Evolutionary conservation across 1,140 invertebrate species (phyloP).

Genomic region (Drosophila varians): DNA sequence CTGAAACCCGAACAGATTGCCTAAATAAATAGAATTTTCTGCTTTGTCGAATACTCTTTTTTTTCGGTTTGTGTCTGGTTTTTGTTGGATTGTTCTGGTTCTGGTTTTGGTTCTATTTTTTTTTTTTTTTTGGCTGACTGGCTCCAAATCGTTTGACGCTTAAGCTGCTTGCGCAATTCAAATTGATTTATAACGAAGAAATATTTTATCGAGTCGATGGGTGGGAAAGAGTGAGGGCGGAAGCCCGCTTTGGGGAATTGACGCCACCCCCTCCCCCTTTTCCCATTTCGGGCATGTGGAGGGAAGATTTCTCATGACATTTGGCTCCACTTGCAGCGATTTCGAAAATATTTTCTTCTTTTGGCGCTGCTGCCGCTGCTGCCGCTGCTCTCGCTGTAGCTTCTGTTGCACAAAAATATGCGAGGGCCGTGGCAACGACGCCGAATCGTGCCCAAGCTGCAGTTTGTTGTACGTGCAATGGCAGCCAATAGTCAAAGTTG

Average conservation of each 20-base stretch:
- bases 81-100: constrained; percentile 17
- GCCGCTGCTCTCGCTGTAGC: not conserved
- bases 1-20: constrained; percentile 26
- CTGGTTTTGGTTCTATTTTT: not conserved
- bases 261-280: not conserved
- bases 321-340: constrained; percentile 56
- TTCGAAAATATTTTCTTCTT: constrained; percentile 62
- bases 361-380: constrained; percentile 8
- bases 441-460: constrained; percentile 66
- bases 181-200: constrained; percentile 67
- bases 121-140: constrained; percentile 5
- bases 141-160: constrained; percentile 55
- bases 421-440: constrained; percentile 31
- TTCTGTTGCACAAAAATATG: constrained; percentile 53
- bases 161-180: constrained; percentile 58
- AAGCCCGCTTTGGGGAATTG: constrained; percentile 9
- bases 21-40: constrained; percentile 58
- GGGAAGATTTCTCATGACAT: constrained; percentile 63
- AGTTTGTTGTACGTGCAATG: constrained; percentile 72
- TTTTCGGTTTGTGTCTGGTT: constrained; percentile 2
- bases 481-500: constrained; percentile 68
- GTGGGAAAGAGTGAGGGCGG: constrained; percentile 27
- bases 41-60: constrained; percentile 36
- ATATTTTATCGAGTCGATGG: constrained; percentile 46
- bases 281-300: constrained; percentile 34